Conservation (phyloP, 2,113 vertebrate genomes). For the Arothron firmamentum region DNA sequence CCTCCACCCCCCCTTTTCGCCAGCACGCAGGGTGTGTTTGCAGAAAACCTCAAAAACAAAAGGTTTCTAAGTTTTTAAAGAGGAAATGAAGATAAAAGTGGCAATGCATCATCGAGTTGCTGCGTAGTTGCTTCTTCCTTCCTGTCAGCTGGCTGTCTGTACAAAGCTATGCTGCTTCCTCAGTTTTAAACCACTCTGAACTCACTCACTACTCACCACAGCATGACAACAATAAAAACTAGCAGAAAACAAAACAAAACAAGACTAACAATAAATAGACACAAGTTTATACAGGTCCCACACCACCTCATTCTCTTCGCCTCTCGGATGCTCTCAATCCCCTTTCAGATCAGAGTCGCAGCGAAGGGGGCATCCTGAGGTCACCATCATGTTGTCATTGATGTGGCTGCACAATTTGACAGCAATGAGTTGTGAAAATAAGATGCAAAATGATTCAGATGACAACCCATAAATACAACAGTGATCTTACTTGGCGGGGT, state of each 20-base stretch:
- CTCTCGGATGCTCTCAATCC: slow-evolving; percentile 2
- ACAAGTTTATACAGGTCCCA: not conserved
- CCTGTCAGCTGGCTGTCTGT: slow-evolving; percentile 63
- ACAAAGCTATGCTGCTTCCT: slow-evolving; percentile 61
- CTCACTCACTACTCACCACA: no score
- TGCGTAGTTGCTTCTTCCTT: slow-evolving; percentile 58
- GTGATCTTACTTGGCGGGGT: no score
- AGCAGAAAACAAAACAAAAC: not conserved
- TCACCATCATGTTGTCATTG: slow-evolving; percentile 49
- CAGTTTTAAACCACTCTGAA: slow-evolving; percentile 19
- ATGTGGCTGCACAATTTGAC: not conserved
- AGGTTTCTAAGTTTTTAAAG: slow-evolving; percentile 21
- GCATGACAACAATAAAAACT: slow-evolving; percentile 12
- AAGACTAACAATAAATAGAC: no score
- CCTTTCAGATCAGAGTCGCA: slow-evolving; percentile 8
- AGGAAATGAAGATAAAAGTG: slow-evolving; percentile 41
- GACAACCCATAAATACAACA: slow-evolving; percentile 43
- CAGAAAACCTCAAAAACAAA: slow-evolving; percentile 13
- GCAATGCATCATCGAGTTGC: not conserved
- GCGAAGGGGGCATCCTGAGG: slow-evolving; percentile 35
- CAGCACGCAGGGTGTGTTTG: slow-evolving; percentile 11
- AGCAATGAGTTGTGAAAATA: slow-evolving; percentile 36
- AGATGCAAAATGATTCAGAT: slow-evolving; percentile 48
- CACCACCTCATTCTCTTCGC: slow-evolving; percentile 1
- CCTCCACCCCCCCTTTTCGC: slow-evolving; percentile 50